Percentiles rank a stretch among this genome's conserved stretches.
These are phyloP conservation scores for Mormyrops attenuatus DNA, from an alignment of 2,797 vertebrate species.

Conservation along the genomic window DNA sequence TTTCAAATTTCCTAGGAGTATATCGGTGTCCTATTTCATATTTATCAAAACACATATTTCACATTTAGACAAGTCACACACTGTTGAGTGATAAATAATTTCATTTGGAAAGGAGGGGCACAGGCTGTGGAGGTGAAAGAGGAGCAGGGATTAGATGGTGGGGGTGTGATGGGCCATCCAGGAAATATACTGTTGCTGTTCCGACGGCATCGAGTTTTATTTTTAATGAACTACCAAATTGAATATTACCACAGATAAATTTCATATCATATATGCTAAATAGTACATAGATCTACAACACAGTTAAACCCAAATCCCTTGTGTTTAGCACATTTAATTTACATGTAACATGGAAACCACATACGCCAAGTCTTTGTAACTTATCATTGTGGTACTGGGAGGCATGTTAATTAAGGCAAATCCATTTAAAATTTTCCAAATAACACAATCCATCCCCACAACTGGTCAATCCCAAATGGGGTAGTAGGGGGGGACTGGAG, in stretches of 20 bases:
- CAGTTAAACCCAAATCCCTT: neutral
- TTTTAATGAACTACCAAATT: neutral
- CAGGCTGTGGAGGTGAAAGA: neutral
- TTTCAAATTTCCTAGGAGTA: neutral
- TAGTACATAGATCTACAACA: neutral
- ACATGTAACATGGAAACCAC: neutral
- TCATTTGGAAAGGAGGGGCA: neutral
- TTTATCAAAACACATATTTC: too few relatives aligned
- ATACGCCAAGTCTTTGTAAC: neutral
- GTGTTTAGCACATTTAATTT: neutral
- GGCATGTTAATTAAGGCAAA: neutral
- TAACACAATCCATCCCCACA: too few relatives aligned
- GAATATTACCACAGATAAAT: neutral
- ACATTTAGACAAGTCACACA: neutral
- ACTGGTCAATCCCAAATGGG: too few relatives aligned
- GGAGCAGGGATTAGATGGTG: neutral
- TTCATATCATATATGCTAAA: neutral
- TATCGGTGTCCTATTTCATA: neutral
- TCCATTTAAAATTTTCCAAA: neutral
- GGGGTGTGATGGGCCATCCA: neutral
- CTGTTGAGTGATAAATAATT: neutral
- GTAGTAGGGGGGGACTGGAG: neutral
- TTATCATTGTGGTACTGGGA: neutral
- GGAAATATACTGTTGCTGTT: neutral
- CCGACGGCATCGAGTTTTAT: neutral